Base-by-base conservation (phyloP, 2,113 vertebrate species). In the Amphiprion percula region DNA sequence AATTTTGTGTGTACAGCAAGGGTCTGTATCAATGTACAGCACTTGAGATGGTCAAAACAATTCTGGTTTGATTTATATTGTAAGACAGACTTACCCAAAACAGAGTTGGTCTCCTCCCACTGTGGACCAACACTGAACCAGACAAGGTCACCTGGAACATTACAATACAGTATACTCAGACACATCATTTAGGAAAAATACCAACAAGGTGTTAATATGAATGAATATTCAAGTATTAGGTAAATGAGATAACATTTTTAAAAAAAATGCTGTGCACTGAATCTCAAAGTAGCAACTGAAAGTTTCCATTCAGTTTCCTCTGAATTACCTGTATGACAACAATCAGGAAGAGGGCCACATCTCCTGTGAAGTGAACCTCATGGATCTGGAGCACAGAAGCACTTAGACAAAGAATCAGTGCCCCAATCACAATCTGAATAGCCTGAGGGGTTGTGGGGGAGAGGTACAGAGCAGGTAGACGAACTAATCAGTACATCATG, bases 71-170 rank as follows among this genome's bases (percentile, higher is more conserved):
- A 46, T 17, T 59, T 10, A 47, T 11, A 15, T 4, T 19, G 3
- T 52, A 21, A 14, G 23, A 26, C 6, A 21, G 14, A 92, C 93
- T 94, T 65, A 95, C 95, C 94, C 93, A 94, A 46, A 95, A 93
- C 21, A 95, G 87, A 77, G 93, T 90, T 0, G 93, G 94, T 50
- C 60, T 92, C 68, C 94, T 93, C 5, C 92, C 94, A 74, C 93
- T 90, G 78, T 95, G 94, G 74, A 95, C 87, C 83, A 95, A 64
- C 55, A 94, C 92, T 0, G 95, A 93, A 3, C 95, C 95, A 53
- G 95, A 95, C 62, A 94, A 41, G 3, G 91, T 84, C 58, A 95
- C 90, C 95, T 95, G 74, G 2, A 53, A 55, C 61, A 54, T 80
- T 14, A 79, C 11, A 79, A 3, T 1, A 65, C 12, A 66, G 39